phyloP scores from a whole-genome alignment of 2,113 vertebrate species.

The Calidris pygmaea region DNA sequence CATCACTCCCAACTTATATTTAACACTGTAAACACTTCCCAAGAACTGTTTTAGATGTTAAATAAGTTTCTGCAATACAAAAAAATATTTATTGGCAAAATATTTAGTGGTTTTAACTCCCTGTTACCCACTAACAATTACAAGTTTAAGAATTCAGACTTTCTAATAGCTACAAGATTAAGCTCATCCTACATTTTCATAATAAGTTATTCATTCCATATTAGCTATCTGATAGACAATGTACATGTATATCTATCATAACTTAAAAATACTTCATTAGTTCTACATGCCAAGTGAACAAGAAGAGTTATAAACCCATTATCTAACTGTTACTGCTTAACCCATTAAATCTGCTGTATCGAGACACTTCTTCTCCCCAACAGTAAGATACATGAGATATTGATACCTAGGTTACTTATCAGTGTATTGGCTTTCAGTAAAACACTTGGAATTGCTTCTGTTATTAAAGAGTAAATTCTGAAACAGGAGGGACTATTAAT shows the following conservation, averaged over 20 bases:
- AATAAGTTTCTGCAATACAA: neutral
- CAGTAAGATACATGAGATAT: neutral
- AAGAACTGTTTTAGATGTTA: neutral
- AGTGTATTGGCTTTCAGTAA: neutral
- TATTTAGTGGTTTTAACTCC: neutral
- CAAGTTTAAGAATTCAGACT: neutral
- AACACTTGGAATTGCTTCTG: neutral
- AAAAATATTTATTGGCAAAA: neutral
- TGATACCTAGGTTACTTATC: neutral
- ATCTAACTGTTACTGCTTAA: slow-evolving; percentile 5
- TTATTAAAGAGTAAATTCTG: slow-evolving; percentile 12
- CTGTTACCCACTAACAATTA: neutral
- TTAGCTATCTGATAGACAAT: neutral
- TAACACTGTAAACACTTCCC: neutral
- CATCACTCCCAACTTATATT: neutral
- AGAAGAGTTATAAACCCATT: neutral
- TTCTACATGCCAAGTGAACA: neutral
- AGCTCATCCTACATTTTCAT: neutral
- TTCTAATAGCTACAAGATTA: neutral
- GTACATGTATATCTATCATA: neutral
- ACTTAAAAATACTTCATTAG: neutral
- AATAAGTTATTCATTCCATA: neutral
- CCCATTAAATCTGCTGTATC: neutral
- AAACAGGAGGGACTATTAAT: slow-evolving; percentile 48
- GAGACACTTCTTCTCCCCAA: neutral